These are phyloP conservation scores for Platycheirus albimanus DNA, from an alignment of 2,888 invertebrate species.

Conservation along the genomic window DNA sequence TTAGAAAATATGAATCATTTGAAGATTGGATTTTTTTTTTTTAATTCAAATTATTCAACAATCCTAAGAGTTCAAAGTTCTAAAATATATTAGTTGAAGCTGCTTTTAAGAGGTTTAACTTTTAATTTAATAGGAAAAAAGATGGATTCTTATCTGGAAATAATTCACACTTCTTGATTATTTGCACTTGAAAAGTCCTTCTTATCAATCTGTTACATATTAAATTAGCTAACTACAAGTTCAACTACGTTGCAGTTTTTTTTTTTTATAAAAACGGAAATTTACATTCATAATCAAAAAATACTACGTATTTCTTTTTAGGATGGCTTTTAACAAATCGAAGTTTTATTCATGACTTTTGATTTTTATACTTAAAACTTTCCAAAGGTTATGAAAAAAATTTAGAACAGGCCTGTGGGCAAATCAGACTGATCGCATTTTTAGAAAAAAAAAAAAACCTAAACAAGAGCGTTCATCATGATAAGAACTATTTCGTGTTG, in stretches of 20 bases:
- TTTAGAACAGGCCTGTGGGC: too few relatives aligned
- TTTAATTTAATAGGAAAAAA: background rate
- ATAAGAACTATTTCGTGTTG: too few relatives aligned
- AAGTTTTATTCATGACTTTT: too few relatives aligned
- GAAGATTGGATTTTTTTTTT: background rate
- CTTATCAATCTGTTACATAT: background rate
- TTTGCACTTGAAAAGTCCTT: background rate
- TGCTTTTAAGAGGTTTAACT: background rate
- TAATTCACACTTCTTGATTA: background rate
- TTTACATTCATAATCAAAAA: background rate
- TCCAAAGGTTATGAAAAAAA: too few relatives aligned
- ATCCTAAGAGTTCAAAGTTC: background rate
- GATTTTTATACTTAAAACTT: too few relatives aligned
- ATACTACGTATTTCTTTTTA: too few relatives aligned
- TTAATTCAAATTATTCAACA: background rate
- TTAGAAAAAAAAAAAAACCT: too few relatives aligned
- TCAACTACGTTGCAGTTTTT: background rate
- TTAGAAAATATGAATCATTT: background rate
- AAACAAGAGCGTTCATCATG: too few relatives aligned
- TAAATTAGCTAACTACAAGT: background rate
- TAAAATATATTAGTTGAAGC: background rate
- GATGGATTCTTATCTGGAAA: background rate
- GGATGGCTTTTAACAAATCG: too few relatives aligned
- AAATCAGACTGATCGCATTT: too few relatives aligned
- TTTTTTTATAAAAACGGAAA: background rate